A percentile compares a stretch with the other conserved stretches of the same genome.
Evolutionary conservation across 2,113 vertebrate genomes (phyloP).

Genomic region (Puma concolor): DNA sequence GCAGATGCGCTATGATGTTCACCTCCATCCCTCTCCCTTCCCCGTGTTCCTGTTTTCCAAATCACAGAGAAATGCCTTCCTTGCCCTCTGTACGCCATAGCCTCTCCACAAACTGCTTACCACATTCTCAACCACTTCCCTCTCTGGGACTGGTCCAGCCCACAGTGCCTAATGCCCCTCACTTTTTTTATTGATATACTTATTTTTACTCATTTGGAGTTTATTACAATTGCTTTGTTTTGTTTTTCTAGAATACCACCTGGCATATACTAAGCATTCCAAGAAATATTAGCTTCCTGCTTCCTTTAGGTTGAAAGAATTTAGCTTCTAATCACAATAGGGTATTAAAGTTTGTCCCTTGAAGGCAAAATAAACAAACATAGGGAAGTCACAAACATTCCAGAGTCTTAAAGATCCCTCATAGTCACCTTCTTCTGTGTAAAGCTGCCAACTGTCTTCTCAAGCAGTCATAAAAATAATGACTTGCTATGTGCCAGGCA

Average conservation of each 20-base stretch:
- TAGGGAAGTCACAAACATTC: background rate
- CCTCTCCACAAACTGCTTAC: background rate
- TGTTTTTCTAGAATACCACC: background rate
- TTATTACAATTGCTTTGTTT: background rate
- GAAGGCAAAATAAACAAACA: constrained; percentile 36
- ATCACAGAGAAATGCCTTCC: background rate
- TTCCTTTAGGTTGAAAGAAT: constrained; percentile 62
- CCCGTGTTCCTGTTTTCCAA: background rate
- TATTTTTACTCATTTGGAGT: constrained; percentile 27
- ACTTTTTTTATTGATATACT: background rate
- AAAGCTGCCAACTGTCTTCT: background rate
- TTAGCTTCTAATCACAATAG: constrained; percentile 45
- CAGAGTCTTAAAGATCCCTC: background rate
- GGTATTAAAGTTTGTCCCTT: background rate
- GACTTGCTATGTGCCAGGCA: background rate
- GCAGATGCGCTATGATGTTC: fast-evolving
- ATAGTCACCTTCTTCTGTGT: background rate
- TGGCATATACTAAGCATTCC: background rate
- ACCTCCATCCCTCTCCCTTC: background rate
- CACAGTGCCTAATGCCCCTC: background rate
- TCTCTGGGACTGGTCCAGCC: background rate
- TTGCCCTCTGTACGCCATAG: fast-evolving
- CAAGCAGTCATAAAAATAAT: background rate
- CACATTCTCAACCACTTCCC: background rate
- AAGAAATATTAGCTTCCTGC: constrained; percentile 54